phyloP scores from a whole-genome alignment of 2,888 invertebrate genomes.

The Heteromyza rotundicornis region DNA sequence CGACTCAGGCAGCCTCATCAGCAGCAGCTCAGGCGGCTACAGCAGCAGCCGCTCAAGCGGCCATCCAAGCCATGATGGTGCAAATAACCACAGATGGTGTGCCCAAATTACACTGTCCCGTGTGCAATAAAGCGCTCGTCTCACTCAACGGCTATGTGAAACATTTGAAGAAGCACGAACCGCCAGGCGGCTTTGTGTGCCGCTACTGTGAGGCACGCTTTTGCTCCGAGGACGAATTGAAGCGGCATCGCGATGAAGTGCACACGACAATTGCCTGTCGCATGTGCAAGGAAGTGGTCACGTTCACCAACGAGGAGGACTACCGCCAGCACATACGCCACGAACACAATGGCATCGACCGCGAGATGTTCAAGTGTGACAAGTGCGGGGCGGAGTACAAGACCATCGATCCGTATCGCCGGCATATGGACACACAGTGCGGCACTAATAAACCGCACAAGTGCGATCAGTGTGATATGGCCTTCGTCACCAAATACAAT shows the following conservation, averaged over 20 bases:
- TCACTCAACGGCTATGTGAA: conserved; percentile 58
- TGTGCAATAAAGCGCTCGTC: conserved; percentile 54
- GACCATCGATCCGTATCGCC: conserved; percentile 57
- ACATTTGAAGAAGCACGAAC: conserved; percentile 60
- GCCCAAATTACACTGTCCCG: conserved; percentile 56
- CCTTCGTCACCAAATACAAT: conserved; percentile 51
- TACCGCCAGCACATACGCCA: conserved; percentile 58
- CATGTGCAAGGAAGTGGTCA: conserved; percentile 49
- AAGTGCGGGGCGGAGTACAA: conserved; percentile 63
- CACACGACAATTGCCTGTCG: conserved; percentile 55
- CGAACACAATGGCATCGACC: conserved; percentile 58
- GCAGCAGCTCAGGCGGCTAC: neutral
- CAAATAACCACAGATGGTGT: conserved; percentile 57
- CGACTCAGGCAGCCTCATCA: conserved; percentile 17
- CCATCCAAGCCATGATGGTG: conserved; percentile 45
- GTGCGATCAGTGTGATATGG: conserved; percentile 56
- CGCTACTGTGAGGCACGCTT: conserved; percentile 56
- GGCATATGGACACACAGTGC: conserved; percentile 60
- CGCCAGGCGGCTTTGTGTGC: conserved; percentile 61
- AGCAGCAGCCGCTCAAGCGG: conserved; percentile 9
- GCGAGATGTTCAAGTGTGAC: conserved; percentile 59
- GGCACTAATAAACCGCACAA: conserved; percentile 60
- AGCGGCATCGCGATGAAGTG: conserved; percentile 48
- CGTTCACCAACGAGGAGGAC: conserved; percentile 53
- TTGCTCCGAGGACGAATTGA: conserved; percentile 50